Evolutionary conservation across 2,888 invertebrate species (phyloP), one percentile per base, ranked within the genome.

Genomic region (Iselma pallidipennis): DNA sequence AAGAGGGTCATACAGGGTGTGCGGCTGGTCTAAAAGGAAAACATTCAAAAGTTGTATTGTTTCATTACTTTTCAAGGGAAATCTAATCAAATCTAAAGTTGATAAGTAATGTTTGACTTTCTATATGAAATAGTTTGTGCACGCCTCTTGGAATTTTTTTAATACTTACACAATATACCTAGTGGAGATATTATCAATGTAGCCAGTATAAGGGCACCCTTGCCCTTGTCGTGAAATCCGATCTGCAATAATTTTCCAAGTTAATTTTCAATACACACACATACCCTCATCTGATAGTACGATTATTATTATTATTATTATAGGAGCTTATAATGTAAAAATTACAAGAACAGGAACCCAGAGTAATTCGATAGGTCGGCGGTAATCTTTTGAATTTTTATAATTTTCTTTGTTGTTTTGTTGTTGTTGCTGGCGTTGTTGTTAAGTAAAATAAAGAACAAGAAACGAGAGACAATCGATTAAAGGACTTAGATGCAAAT

Each of bases 161-260:
- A 25, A 37, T 21, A 19, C 49, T 31, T 31, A 29, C 16, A 49
- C 49, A 37, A 37, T 16, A 37, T 16, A 37, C 42, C 42, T 52
- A 21, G 49, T 33, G 29, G 21, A 19, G 26, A 48, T 53, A 42
- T 57, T 59, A 59, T 53, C 14, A 54, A 45, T 28, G 14, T 29
- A 9, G 42, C 52, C 58, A 49, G 19, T 12, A 60, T 60, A 49
- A 49, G 55, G 60, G 60, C 60, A 28, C 59, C 45, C 45, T 45
- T 21, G 45, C 12, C 16, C 37, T 37, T 16, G 16, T 45, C 28
- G 33, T 33, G 60, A 51, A 60, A 60, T 55, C 45, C 26, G 56
- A 60, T 56, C 33, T 33, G 26, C 51, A 28, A 60, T 56, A 31
- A 60, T 60, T 60, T 56, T 48, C 55, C 55, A 60, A 60, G 55